A percentile compares a stretch with the other conserved stretches of the same genome.
Conservation (phyloP, 2,113 vertebrate species). For the Halcyon senegalensis region DNA sequence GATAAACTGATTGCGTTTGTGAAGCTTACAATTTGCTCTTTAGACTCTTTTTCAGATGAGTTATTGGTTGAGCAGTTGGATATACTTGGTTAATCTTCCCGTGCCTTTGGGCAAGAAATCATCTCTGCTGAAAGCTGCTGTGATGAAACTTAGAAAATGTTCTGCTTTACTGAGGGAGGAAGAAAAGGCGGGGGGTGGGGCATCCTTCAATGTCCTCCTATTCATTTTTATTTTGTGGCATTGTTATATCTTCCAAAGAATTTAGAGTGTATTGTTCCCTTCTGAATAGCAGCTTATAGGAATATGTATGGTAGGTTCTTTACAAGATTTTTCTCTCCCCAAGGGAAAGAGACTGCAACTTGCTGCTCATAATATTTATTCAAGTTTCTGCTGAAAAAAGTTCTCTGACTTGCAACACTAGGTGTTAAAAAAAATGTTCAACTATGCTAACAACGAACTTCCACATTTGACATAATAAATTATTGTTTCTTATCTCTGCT, state of each 20-base stretch:
- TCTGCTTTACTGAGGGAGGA: conserved; percentile 29
- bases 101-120: conserved; percentile 73
- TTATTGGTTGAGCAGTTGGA: conserved; percentile 65
- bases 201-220: conserved; percentile 23
- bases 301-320: neutral
- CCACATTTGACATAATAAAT: neutral
- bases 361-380: neutral
- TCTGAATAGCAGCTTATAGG: conserved; percentile 10
- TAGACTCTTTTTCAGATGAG: conserved; percentile 64
- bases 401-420: neutral
- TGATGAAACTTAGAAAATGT: conserved; percentile 62
- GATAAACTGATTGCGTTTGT: conserved; percentile 68
- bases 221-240: conserved; percentile 58
- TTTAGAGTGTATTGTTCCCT: conserved; percentile 47
- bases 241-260: conserved; percentile 32
- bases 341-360: neutral
- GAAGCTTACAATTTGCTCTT: conserved; percentile 65
- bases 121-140: conserved; percentile 59
- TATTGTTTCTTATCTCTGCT: neutral
- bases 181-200: neutral
- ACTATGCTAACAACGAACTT: neutral
- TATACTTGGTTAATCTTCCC: conserved; percentile 72
- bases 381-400: neutral
- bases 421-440: neutral
- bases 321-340: neutral